These are phyloP conservation scores for Apamea monoglypha DNA, from an alignment of 2,888 invertebrate species.

Conservation along the genomic window DNA sequence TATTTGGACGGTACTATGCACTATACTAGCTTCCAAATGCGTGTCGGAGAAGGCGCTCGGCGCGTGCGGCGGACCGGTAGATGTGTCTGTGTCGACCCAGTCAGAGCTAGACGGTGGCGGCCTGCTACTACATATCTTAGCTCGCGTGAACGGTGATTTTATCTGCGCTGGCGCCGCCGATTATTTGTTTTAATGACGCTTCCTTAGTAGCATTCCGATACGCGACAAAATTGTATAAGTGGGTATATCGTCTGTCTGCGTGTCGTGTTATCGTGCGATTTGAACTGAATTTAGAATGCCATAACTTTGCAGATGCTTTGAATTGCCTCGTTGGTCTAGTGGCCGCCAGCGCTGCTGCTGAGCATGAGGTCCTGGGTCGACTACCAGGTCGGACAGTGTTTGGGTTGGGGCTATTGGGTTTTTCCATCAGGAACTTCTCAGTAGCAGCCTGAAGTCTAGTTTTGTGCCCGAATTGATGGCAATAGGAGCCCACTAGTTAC, in stretches of 20 bases:
- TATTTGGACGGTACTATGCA: slow-evolving; percentile 4
- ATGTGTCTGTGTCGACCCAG: slow-evolving; percentile 39
- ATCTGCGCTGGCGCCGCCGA: slow-evolving; percentile 56
- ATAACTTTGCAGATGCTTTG: slow-evolving; percentile 65
- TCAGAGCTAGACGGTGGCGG: slow-evolving; percentile 40
- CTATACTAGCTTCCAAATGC: slow-evolving; percentile 5
- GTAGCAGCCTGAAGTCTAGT: not conserved
- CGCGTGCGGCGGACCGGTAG: slow-evolving; percentile 42
- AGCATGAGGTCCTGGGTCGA: not conserved
- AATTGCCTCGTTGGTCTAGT: not conserved
- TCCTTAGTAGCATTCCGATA: slow-evolving; percentile 42
- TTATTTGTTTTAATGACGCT: slow-evolving; percentile 57
- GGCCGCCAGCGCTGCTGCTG: not conserved
- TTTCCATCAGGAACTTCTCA: not conserved
- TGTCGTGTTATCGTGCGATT: slow-evolving; percentile 36
- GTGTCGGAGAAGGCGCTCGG: slow-evolving; percentile 3
- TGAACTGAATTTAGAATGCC: slow-evolving; percentile 20
- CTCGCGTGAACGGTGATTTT: slow-evolving; percentile 60
- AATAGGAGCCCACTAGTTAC: not conserved
- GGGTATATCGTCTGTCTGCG: slow-evolving; percentile 22
- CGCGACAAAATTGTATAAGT: slow-evolving; percentile 37
- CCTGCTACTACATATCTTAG: slow-evolving; percentile 51
- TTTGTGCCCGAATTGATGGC: not conserved
- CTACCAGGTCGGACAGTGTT: not conserved
- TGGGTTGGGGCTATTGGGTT: not conserved